phyloP scores from a whole-genome alignment of 2,113 vertebrate species.

The Nothocercus julius region DNA sequence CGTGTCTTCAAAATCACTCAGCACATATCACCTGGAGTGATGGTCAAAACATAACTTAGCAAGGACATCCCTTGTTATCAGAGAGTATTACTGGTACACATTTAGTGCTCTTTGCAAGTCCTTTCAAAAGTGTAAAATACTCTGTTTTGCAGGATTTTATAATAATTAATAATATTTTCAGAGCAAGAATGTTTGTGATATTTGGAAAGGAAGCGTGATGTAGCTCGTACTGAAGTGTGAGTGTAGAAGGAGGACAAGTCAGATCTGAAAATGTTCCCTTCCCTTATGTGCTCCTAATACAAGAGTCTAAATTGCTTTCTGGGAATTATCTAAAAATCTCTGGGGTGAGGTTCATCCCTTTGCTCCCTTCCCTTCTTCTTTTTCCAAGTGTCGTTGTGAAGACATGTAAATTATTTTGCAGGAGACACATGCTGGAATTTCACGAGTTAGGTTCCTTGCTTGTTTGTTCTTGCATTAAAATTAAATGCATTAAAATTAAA shows the following conservation, averaged over 20 bases:
- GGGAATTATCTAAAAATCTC: conserved; percentile 1
- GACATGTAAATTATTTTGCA: conserved; percentile 1
- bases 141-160: neutral
- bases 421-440: neutral
- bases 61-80: too few relatives aligned
- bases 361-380: neutral
- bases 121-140: neutral
- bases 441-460: conserved; percentile 4
- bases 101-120: neutral
- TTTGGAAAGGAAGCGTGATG: neutral
- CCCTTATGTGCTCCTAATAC: neutral
- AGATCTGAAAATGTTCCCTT: conserved; percentile 21
- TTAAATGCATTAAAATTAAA: conserved; percentile 43
- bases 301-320: neutral
- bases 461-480: conserved; percentile 38
- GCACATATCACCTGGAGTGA: neutral
- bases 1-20: neutral
- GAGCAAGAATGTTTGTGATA: neutral
- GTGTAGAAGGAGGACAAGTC: conserved; percentile 16
- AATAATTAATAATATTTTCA: neutral
- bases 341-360: neutral
- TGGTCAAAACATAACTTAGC: neutral
- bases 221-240: conserved; percentile 7
- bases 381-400: neutral
- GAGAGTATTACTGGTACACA: neutral